phyloP scores from a whole-genome alignment of 2,888 invertebrate species.

The Thymelicus sylvestris region DNA sequence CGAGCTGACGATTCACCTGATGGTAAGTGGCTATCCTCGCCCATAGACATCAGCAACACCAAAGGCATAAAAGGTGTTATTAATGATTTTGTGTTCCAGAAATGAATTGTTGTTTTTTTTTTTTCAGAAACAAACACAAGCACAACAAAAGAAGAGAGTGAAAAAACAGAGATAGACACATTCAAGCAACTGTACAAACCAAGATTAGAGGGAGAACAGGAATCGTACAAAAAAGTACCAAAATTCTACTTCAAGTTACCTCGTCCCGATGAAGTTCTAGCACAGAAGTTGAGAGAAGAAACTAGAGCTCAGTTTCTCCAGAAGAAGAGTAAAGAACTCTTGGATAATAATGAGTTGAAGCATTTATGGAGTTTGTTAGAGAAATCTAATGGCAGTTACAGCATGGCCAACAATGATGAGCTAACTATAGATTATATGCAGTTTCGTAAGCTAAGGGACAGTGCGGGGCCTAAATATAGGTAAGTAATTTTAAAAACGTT shows the following conservation, averaged over 20 bases:
- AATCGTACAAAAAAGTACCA: conserved; percentile 87
- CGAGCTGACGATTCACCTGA: no score
- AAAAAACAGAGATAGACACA: conserved; percentile 79
- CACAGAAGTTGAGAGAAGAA: conserved; percentile 94
- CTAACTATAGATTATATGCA: conserved; percentile 94
- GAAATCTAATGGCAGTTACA: conserved; percentile 90
- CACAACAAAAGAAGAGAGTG: conserved; percentile 73
- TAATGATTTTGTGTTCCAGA: no score
- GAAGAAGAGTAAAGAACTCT: conserved; percentile 91
- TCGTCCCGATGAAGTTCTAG: conserved; percentile 89
- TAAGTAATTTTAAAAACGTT: conserved; percentile 56
- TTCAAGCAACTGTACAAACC: conserved; percentile 84
- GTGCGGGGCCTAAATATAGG: conserved; percentile 91
- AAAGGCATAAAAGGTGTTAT: no score
- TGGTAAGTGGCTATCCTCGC: no score
- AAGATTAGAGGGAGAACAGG: conserved; percentile 70
- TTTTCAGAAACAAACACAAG: conserved; percentile 67
- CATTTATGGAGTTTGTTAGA: conserved; percentile 93
- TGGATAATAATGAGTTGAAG: conserved; percentile 95
- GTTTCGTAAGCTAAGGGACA: conserved; percentile 90
- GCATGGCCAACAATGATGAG: conserved; percentile 87
- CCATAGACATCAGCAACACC: no score
- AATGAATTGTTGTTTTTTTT: not conserved
- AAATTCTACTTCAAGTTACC: conserved; percentile 92
- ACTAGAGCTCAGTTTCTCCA: conserved; percentile 94